Percentiles rank a stretch among this genome's conserved stretches.
Evolutionary conservation across 2,888 invertebrate species (phyloP).

Genomic region (Phymatocera aterrima): DNA sequence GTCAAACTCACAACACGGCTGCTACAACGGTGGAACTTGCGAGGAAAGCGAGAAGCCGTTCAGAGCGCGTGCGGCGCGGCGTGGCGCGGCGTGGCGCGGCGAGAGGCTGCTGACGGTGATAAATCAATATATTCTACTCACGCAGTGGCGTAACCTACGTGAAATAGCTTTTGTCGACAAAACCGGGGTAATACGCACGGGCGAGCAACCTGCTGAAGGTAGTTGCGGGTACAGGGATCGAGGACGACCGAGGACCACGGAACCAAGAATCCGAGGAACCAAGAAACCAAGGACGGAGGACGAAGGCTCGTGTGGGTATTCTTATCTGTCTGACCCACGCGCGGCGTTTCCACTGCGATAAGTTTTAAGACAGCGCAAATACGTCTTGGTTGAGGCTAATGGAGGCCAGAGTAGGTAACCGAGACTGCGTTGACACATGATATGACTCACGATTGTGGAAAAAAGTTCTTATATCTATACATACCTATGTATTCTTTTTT

Average conservation of each 20-base stretch:
- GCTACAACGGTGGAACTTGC: not conserved
- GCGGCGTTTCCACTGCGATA: constrained; percentile 43
- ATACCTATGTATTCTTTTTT: not conserved
- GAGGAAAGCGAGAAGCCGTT: constrained; percentile 10
- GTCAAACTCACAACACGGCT: not conserved
- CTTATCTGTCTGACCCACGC: constrained; percentile 45
- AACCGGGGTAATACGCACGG: constrained; percentile 29
- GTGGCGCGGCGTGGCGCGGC: too few species aligned
- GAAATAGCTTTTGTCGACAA: constrained; percentile 43
- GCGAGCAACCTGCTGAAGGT: constrained; percentile 4
- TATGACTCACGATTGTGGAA: not conserved
- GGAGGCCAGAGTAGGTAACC: not conserved
- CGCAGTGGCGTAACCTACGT: constrained; percentile 62
- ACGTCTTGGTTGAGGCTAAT: constrained; percentile 33
- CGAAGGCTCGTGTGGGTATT: not conserved
- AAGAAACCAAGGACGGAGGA: not conserved
- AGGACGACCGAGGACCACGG: not conserved
- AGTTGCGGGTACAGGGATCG: not conserved
- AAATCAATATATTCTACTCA: constrained; percentile 71
- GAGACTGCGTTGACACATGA: not conserved
- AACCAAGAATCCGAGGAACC: not conserved
- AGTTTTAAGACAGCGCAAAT: constrained; percentile 35
- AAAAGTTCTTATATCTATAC: not conserved
- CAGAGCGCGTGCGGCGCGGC: constrained; percentile 37
- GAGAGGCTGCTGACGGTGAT: constrained; percentile 56